Evolutionary conservation across 2,888 invertebrate species (phyloP), one percentile per base, ranked within the genome.

Genomic region (Drosophila ustulata): DNA sequence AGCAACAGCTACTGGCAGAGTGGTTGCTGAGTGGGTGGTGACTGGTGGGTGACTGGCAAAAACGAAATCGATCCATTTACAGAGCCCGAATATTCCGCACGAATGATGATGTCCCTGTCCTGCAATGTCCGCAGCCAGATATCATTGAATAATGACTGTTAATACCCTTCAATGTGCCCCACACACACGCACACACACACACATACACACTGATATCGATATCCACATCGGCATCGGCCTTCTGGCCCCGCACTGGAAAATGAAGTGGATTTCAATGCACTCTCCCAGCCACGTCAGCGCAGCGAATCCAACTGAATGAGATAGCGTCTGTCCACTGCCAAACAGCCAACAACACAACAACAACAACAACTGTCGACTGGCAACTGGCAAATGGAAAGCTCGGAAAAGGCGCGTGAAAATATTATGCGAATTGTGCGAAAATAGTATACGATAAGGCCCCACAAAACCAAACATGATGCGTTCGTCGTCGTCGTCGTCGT

Each of bases 121-220:
- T 77, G 85, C 87, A 83, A 83, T 88, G 85, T 85, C 87, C 89
- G 78, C 87, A 75, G 80, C 78, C 86, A 88, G 91, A 90, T 90
- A 90, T 90, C 90, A 91, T 90, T 91, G 90, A 90, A 91, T 90
- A 90, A 90, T 91, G 90, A 90, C 90, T 91, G 91, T 91, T 91
- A 91, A 91, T 90, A 90, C 91, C 90, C 88, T 89, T 90, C 91
- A 91, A 89, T 90, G 89, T 90, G 82, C 66, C 51, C 51, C 18
- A 63, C 58, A 11, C 34, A 4, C 26, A 39, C 58, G 49, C 50
- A 56, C 52, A 28, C 13, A 30, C 50, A 43, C 49, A 51, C 49
- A 26, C 52, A 37, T 50, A 55, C 3, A 3, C 9, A 13, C 37
- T 11, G 3, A 41, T 41, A 41, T 51, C 57, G 55, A 52, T 23